Base-by-base conservation (phyloP, 2,113 vertebrate genomes). In the Typhlomys cinereus region DNA sequence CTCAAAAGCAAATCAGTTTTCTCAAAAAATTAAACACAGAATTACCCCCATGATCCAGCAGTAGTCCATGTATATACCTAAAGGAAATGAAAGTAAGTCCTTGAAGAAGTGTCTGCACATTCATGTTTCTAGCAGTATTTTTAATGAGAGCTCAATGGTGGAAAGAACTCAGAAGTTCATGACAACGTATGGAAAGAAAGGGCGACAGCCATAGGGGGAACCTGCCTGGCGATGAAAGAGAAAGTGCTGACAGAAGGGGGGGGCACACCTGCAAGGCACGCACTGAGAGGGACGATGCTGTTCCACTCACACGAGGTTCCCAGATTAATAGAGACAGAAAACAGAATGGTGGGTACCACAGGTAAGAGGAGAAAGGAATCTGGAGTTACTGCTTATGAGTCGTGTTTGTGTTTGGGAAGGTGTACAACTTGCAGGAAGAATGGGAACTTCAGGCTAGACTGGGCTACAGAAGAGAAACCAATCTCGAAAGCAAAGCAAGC, bases 1-100 rank as follows among this genome's bases (percentile, higher is more conserved):
- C 17, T 15, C 54, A 71, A 95, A 89, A 87, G 36, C 74, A 88
- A 93, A 92, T 71, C 46, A 78, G 25, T 10, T 57, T 88, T 67
- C 54, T 93, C 18, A 46, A 83, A 88, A 85, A 88, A 48, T 29
- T 7, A 91, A 82, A 66, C 25, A 91, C 7, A 89, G 41, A 75
- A 64, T 70, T 50, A n/a, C 44, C 46, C n/a, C 48, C 1, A 54
- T 66, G 29, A 78, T 11, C 69, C 78, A 88, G 61, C 31, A 76
- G n/a, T n/a, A 85, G 52, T 44, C 74, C 44, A 29, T 2, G 14
- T 66, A 59, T 29, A 7, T 14, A 61, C 27, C 46, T 41, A 15
- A 84, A 88, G 82, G 71, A 91, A 70, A 0, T 59, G 69, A 85
- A 64, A 78, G 44, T 39, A 79, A 84, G 36, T 41, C 57, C 74